Evolutionary conservation across 2,113 vertebrate genomes (phyloP), one percentile per base, ranked within the genome.

Genomic region (Casuarius casuarius): DNA sequence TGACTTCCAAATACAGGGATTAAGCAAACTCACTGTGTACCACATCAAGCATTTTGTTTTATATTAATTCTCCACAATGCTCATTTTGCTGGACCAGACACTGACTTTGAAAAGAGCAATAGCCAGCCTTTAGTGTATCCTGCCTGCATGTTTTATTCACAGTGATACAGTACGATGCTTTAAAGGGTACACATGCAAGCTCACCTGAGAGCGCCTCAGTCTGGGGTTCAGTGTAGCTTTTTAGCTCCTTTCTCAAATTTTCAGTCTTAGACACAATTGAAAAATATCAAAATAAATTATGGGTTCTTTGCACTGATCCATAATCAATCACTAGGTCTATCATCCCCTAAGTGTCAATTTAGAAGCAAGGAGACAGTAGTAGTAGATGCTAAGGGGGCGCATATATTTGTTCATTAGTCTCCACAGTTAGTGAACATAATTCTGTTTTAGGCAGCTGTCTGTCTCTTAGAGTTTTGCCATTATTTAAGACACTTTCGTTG

Each of bases 1-100:
- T 74, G 72, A 78, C 71, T 95, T 87, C 85, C 8, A 28, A 94
- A 92, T 86, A 87, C 22, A 66, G 51, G 42, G 77, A 94, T 97
- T 94, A 92, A 85, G 29, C 67, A 54, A 76, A 83, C n/a, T 62
- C 61, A 31, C 38, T 77, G 16, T 44, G 66, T 84, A 79, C 33
- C 23, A 59, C 61, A 91, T 67, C 10, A 73, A 62, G 29, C 40
- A 66, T 77, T 84, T 92, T 40, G 42, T 10, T 92, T 95, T 38
- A 58, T 38, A 59, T 83, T 35, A 71, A 0, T 89, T 93, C 68
- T 72, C 63, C 76, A 18, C 74, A 61, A 52, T 14, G 31, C 21
- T 80, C 42, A 59, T 48, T 86, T 86, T 26, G 31, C 42, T 80
- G 40, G 16, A 29, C 29, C n/a, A 42, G 42, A 66, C 48, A 31